Evolutionary conservation across 1,140 invertebrate species (phyloP), one percentile per base, ranked within the genome.

Genomic region (Hetaerina americana): DNA sequence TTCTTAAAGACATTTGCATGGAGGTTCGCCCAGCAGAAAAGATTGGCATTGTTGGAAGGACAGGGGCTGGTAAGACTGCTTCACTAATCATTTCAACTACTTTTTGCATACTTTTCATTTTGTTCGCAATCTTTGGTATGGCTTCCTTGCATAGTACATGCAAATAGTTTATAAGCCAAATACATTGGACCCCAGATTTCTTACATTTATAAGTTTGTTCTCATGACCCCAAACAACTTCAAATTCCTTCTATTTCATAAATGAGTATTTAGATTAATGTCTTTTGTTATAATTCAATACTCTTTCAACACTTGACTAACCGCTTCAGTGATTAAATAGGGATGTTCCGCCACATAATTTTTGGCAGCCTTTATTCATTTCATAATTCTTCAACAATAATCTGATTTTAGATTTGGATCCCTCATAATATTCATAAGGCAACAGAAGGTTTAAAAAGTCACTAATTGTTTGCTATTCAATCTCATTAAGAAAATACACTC

Each of bases 21-120:
- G 77, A 74, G 1, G 85, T 91, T 71, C 81, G 87, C 73, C 81
- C 86, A 24, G 86, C 87, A 27, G 88, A 88, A 85, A 91, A 92
- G 81, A 85, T 92, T 71, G 87, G 87, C 29, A 86, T 89, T 73
- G 85, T 88, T n/a, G 87, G 87, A 26, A 79, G 90, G 75, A 89
- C 88, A 8, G 91, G 91, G 0, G 89, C 90, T 71, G 91, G 91
- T 0, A 87, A 87, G 75, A 2, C 22, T 18, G 81, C 82, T 22
- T 85, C 84, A 0, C 74, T 87, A 0, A 76, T 85, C 24, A 75
- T 78, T 12, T 77, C 80, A 49, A n/a, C n/a, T n/a, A n/a, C n/a
- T n/a, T n/a, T n/a, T n/a, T n/a, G n/a, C 40, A 57, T 73, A 40
- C 15, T 57, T 57, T 57, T 57, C 40, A 3, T 18, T 5, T 57